Conservation (phyloP, 2,113 vertebrate species). For the Pavo muticus region DNA sequence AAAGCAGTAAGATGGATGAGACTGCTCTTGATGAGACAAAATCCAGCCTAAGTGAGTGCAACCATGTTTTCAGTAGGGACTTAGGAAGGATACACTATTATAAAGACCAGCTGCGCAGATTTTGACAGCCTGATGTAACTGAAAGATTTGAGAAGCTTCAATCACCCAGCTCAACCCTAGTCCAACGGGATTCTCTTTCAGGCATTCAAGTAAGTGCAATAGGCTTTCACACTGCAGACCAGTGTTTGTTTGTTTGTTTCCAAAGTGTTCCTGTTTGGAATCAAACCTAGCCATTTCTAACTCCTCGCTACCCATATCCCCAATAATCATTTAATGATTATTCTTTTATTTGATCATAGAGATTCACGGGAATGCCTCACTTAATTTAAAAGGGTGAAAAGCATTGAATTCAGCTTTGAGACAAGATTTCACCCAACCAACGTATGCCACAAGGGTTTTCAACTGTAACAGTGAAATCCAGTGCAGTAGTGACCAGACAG, state of each 20-base stretch:
- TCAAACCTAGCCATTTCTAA: not conserved
- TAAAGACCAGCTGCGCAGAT: not conserved
- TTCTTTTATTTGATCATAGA: not conserved
- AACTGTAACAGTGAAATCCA: not conserved
- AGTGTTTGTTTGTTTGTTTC: not conserved
- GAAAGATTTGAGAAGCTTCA: not conserved
- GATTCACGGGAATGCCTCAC: not conserved
- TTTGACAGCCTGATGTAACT: not conserved
- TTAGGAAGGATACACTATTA: not conserved
- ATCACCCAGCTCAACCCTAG: not conserved
- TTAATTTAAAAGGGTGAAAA: not conserved
- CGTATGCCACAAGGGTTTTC: not conserved
- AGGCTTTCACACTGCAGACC: not conserved
- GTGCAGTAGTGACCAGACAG: not conserved
- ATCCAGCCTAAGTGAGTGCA: not conserved
- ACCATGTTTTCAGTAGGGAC: not conserved
- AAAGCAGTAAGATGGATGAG: conserved; percentile 20
- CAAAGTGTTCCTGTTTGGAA: not conserved
- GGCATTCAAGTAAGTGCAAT: not conserved
- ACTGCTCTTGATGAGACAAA: not conserved
- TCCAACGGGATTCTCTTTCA: not conserved
- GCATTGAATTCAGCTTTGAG: not conserved
- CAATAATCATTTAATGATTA: not conserved
- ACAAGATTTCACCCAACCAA: not conserved
- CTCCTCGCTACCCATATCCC: not conserved